Base-by-base conservation (phyloP, 2,888 invertebrate species). In the Timema podura region DNA sequence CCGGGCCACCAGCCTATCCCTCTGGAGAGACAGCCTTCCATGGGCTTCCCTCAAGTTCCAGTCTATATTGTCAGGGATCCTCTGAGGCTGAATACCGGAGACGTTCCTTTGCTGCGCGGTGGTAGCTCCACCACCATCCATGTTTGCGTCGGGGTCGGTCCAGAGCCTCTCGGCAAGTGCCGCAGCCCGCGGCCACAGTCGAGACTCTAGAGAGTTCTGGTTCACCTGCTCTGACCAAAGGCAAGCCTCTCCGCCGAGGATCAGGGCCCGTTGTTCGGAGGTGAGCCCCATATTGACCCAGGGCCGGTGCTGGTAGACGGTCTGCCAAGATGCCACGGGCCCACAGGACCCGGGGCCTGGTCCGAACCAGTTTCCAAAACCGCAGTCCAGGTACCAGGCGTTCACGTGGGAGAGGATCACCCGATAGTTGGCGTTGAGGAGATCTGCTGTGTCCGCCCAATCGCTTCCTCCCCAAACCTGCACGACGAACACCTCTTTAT, bases 391-490 rank as follows among this genome's bases (percentile, higher is more conserved):
- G 67, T 77, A 78, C 78, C 77, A 78, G n/a, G 77, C 77, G 73
- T 80, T 79, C 61, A 77, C 76, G 72, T 79, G 79, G 11, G 78
- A 78, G 69, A 79, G 76, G 64, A 80, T 79, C 11, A 79, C 73
- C 15, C 76, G 75, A 75, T 76, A 80, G 7, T 78, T 77, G 49
- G 77, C 74, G 54, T 76, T 71, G 30, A 79, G 75, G 8, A 80
- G 75, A 48, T 76, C 76, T 11, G 88, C 86, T 15, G 93, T 92
- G 78, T 92, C 91, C 2, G 89, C 87, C 91, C 93, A 93, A 64
- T 88, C 88, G 75, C 91, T 91, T 0, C 90, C 89, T 54, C 93
- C 92, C 93, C 93, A 93, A 66, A 90, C 87, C 78, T 93, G 92
- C 30, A 92, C 87, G 47, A 90, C 89, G 76, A 83, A 83, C 51